Evolutionary conservation across 2,797 vertebrate genomes (phyloP).

Genomic region (Schizopygopsis pylzovi): DNA sequence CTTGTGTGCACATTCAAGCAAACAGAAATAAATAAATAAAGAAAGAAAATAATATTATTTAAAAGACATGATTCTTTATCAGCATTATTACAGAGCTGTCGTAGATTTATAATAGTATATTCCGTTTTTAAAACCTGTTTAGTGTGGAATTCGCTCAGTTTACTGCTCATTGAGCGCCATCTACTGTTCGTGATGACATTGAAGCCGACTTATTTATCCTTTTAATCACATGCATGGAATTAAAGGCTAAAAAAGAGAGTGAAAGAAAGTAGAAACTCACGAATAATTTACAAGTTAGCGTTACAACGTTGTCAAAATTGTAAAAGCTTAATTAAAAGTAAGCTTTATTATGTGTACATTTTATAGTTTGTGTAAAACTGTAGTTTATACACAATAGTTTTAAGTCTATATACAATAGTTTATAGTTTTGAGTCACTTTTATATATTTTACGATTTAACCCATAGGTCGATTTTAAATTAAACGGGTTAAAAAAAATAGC

Average conservation of each 20-base stretch:
- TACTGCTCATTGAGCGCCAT: constrained; percentile 10
- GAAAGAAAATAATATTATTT: neutral
- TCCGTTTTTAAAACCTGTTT: neutral
- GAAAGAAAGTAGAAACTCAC: neutral
- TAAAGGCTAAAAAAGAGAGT: neutral
- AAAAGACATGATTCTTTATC: too few relatives aligned
- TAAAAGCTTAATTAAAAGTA: neutral
- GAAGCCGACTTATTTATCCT: neutral
- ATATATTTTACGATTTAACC: neutral
- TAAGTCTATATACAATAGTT: too few relatives aligned
- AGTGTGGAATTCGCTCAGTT: neutral
- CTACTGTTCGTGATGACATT: neutral
- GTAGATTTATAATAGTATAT: neutral
- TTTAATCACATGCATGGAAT: neutral
- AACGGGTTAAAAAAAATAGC: neutral
- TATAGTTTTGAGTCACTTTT: neutral
- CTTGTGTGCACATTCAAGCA: too few relatives aligned
- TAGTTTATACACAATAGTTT: too few relatives aligned
- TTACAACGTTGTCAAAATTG: neutral
- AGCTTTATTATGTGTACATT: neutral
- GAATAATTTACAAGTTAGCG: neutral
- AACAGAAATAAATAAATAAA: neutral
- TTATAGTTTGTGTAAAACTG: neutral
- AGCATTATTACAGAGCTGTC: neutral
- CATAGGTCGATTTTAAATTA: neutral